phyloP scores from a whole-genome alignment of 2,113 vertebrate species.

The Labeo rohita region DNA sequence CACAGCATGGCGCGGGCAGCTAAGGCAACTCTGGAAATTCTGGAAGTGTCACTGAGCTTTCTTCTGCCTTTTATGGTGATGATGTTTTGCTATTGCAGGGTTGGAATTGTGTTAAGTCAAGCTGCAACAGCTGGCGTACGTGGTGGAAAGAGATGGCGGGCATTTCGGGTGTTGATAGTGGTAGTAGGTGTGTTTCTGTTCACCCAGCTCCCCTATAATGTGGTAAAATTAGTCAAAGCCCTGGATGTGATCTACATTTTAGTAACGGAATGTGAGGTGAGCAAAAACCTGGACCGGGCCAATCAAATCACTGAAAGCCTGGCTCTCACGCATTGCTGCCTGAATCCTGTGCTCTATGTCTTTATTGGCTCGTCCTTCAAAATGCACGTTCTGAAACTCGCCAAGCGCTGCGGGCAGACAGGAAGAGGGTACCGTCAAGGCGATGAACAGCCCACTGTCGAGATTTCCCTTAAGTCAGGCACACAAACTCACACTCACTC shows the following conservation, averaged over 20 bases:
- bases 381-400: constrained; percentile 78
- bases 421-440: constrained; percentile 42
- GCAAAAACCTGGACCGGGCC: constrained; percentile 82
- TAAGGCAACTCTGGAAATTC: constrained; percentile 81
- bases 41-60: constrained; percentile 86
- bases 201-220: constrained; percentile 91
- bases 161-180: constrained; percentile 83
- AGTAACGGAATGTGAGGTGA: constrained; percentile 80
- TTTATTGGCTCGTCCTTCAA: constrained; percentile 88
- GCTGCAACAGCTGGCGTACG: constrained; percentile 71
- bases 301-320: constrained; percentile 86
- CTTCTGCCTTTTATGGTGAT: constrained; percentile 87
- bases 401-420: constrained; percentile 72
- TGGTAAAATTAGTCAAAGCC: constrained; percentile 81
- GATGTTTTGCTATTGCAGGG: constrained; percentile 81
- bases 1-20: constrained; percentile 67
- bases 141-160: constrained; percentile 77
- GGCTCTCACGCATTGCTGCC: constrained; percentile 88
- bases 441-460: constrained; percentile 58
- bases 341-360: constrained; percentile 89
- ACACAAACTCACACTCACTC: constrained; percentile 45
- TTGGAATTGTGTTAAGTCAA: constrained; percentile 72
- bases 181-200: constrained; percentile 85
- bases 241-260: constrained; percentile 82
- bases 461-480: constrained; percentile 69